Evolutionary conservation across 2,888 invertebrate genomes (phyloP), one percentile per base, ranked within the genome.

Genomic region (Ophioninae sp.): DNA sequence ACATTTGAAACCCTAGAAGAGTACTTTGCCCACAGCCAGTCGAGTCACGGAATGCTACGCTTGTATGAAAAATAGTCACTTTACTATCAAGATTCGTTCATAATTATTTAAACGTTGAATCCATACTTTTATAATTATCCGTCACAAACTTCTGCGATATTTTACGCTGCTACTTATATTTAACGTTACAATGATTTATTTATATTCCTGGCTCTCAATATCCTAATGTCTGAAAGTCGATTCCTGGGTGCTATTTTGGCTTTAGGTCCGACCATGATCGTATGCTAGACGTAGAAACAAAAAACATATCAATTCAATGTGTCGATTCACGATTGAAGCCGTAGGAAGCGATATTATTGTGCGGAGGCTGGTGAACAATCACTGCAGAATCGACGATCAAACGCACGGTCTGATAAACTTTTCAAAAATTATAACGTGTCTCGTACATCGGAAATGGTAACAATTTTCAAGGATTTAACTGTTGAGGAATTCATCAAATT

Each of bases 401-500:
- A 72, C 59, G 22, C 37, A 71, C 56, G 75, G 75, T 56, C 61
- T 61, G 56, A 75, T 84, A 84, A 84, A 84, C 84, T 84, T 75
- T 81, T 64, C 63, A 81, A 84, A 84, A 67, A 79, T 10, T 41
- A 80, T 80, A 82, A 84, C 84, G 76, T 73, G 61, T 77, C 64
- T 78, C 64, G 74, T 71, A 72, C 61, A 63, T 8, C 17, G 10
- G 67, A 73, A 71, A 59, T 79, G 17, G 67, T 64, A 72, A 67
- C 30, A 71, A 76, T 59, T 71, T 56, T 37, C 30, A 39, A 30
- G 64, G 51, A 51, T 76, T 90, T 90, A 94, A 84, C 92, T 93
- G 81, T 94, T 94, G 61, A 96, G 93, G 92, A 96, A 96, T 86
- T 95, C 93, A 88, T 96, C 95, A 77, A 95, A 93, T 81, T 94